Base-by-base conservation (phyloP, 2,113 vertebrate species). In the Lamprotornis superbus region DNA sequence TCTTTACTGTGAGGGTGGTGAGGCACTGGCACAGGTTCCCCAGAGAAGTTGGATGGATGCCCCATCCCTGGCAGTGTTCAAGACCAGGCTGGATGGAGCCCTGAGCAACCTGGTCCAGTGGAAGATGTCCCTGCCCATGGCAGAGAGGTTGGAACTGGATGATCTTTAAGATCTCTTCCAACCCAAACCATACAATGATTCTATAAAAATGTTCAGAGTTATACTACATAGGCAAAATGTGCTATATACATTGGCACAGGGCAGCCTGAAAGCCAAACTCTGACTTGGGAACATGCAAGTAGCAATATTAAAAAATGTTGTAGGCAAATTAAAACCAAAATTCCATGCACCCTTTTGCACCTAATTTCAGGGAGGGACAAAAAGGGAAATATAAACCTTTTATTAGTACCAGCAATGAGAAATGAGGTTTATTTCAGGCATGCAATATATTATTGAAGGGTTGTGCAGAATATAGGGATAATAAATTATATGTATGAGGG, bases 371-470 rank as follows among this genome's bases (percentile, higher is more conserved):
- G 13, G 15, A 18, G 18, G 24, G 12, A 37, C 19, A 44, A 63
- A 71, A 84, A 50, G 24, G 30, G 44, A 69, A 74, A 82, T 79
- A 33, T 20, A 93, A 84, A 49, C 46, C 46, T 90, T 76, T 78
- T 68, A 78, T 90, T 92, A 90, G 56, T 23, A 83, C 14, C 82
- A 52, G 59, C 35, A 77, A n/a, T 71, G 83, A 95, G 64, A 85
- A 89, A 95, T 91, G 10, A 90, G 65, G 20, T 92, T 85, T 94
- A 93, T 89, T 96, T 89, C 77, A 83, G 68, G 65, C 40, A 49
- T 63, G 21, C n/a, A 64, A 93, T 94, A 17, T 86, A 94, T 95
- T 95, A 96, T 94, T 95, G 78, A 96, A 94, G 88, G 16, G 73
- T 69, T 89, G 59, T 89, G 69, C 83, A 95, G 79, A 94, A 96